Evolutionary conservation across 2,113 vertebrate genomes (phyloP), one percentile per base, ranked within the genome.

Genomic region (Rhabdomys dilectus): DNA sequence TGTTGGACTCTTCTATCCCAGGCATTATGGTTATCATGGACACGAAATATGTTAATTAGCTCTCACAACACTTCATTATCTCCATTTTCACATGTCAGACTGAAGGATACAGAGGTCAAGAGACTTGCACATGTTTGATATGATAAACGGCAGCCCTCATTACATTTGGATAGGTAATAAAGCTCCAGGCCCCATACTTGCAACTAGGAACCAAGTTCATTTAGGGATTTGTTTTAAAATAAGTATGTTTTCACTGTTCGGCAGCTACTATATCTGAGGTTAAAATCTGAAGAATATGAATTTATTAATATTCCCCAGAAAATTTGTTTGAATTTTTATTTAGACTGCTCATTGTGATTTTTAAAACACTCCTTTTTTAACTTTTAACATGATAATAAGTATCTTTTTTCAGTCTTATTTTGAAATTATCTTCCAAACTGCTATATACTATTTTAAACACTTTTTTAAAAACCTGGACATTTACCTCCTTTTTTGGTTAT

Each of bases 31-130:
- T 82, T 81, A 66, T 31, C 56, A 66, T 17, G 64, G 76, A 39
- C n/a, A n/a, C 58, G 48, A 92, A 92, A 84, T 66, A 89, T 76
- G 76, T 88, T 89, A 82, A 89, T 92, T 89, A 75, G 36, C 17
- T 92, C n/a, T 84, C 24, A 64, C 19, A 66, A 66, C 10, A 39
- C 31, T 82, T 89, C 36, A 68, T 58, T 15, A 56, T 88, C 36
- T 68, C n/a, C 15, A 81, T 80, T 88, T 66, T 56, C 58, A 92
- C 29, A 68, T 11, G 76, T 82, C 76, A 75, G 92, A 92, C 68
- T 81, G 75, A 82, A 75, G 15, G 45, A 88, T 77, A 58, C 3
- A 29, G 56, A 92, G 48, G 45, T 82, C 85, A 89, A 82, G 68
- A 66, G 31, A 34, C 7, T 66, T 48, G 36, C 22, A 39, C 19